Base-by-base conservation (phyloP, 2,888 invertebrate species). In the Mythimna vitellina region DNA sequence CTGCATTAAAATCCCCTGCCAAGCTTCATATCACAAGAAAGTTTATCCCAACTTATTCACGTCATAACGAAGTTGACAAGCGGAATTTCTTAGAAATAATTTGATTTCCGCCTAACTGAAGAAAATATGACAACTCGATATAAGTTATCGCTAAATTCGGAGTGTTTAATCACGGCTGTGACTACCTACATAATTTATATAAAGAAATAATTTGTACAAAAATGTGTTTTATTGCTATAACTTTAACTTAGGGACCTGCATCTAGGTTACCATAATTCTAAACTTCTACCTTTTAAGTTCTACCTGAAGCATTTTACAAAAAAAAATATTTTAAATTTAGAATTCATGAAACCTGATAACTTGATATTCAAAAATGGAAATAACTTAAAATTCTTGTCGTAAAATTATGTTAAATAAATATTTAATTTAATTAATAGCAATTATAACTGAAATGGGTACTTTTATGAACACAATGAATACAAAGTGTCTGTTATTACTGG, bases 401-500 rank as follows among this genome's bases (percentile, higher is more conserved):
- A 32, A 60, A 65, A 29, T 61, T 49, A 20, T 42, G 12, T 1
- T 70, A n/a, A 17, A 22, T 2, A 38, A 63, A 25, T 51, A 63
- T 64, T 66, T 22, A 17, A 65, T 66, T 32, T 49, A 32, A 42
- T 42, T 32, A 42, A 20, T 42, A 0, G 14, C 1, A 51, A 58
- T 12, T 46, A 57, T 54, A 32, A 3, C 2, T 20, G 49, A 49
- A 46, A 73, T 58, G 35, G 17, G 46, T 73, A 46, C 1, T 53
- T 56, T n/a, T 49, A 57, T 42, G 56, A 65, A 67, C 87, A 65
- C 87, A 71, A 90, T 90, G 86, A 88, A 90, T 78, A 83, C 87
- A 71, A 93, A 91, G 84, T 86, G 87, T 78, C 73, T 87, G 65
- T 89, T 96, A 75, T 88, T 95, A 78, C 65, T 89, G 74, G 96